These are phyloP conservation scores for Notodonta ziczac DNA, from an alignment of 2,888 invertebrate genomes.

Conservation along the genomic window DNA sequence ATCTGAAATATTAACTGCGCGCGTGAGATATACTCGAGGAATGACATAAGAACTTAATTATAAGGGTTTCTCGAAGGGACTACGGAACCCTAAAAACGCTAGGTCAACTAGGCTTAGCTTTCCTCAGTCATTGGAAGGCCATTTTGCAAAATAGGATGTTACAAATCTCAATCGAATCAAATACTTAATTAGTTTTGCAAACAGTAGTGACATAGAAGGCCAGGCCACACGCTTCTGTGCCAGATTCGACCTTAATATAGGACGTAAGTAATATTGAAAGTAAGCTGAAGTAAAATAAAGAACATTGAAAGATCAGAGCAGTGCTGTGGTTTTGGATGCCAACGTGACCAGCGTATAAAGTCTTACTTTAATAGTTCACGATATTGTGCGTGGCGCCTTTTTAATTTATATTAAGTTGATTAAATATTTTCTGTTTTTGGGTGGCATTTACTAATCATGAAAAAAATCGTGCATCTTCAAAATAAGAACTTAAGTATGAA, in stretches of 20 bases:
- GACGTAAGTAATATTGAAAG: slow-evolving; percentile 9
- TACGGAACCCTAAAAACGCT: no score
- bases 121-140: not conserved
- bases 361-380: not conserved
- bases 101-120: no score
- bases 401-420: no score
- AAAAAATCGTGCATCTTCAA: no score
- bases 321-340: slow-evolving; percentile 10
- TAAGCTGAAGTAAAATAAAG: slow-evolving; percentile 8
- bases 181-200: not conserved
- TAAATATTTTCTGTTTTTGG: no score
- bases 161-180: not conserved
- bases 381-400: no score
- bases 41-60: not conserved
- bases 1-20: not conserved
- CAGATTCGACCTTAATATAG: not conserved
- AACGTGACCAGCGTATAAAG: slow-evolving; percentile 12
- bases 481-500: no score
- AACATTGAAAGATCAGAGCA: slow-evolving; percentile 11
- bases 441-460: no score
- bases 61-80: no score
- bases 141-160: not conserved
- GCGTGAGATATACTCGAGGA: not conserved
- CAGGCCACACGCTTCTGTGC: not conserved
- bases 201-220: slow-evolving; percentile 1